Evolutionary conservation across 2,888 invertebrate genomes (phyloP).

Genomic region (Drosophila sordidapex): DNA sequence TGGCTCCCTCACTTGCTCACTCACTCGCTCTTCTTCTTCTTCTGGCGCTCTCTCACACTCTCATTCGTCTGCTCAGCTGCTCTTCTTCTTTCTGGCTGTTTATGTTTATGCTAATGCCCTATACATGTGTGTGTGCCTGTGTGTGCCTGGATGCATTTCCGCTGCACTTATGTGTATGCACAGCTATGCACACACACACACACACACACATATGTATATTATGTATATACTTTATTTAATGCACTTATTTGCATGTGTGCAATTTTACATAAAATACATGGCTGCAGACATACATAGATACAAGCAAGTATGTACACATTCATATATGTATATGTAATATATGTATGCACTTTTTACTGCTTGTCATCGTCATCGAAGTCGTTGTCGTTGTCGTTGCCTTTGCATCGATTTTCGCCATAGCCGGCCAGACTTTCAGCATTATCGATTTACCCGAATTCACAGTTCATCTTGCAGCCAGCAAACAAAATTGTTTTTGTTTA

Average conservation of each 20-base stretch:
- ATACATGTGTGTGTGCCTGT: conserved; percentile 10
- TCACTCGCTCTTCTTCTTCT: conserved; percentile 17
- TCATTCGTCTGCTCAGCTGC: conserved; percentile 13
- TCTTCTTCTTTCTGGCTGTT: conserved; percentile 44
- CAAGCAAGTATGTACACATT: conserved; percentile 4
- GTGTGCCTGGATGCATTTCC: conserved; percentile 62
- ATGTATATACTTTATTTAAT: conserved; percentile 6
- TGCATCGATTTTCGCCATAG: conserved; percentile 27
- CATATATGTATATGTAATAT: neutral
- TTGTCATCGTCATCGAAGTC: neutral
- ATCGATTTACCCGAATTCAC: conserved; percentile 31
- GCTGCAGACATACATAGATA: neutral
- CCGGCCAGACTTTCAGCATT: conserved; percentile 22
- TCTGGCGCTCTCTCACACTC: conserved; percentile 10
- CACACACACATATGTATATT: neutral
- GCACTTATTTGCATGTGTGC: conserved; percentile 40
- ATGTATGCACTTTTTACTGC: conserved; percentile 4
- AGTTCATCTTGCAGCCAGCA: neutral
- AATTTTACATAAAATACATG: conserved; percentile 6
- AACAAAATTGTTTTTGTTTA: neutral
- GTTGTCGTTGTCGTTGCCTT: neutral
- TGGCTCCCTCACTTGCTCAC: conserved; percentile 13
- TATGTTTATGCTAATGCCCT: conserved; percentile 46
- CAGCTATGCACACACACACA: conserved; percentile 2
- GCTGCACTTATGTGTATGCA: conserved; percentile 49